Conservation (phyloP, 2,888 invertebrate species). For the Petrolisthes cinctipes region DNA sequence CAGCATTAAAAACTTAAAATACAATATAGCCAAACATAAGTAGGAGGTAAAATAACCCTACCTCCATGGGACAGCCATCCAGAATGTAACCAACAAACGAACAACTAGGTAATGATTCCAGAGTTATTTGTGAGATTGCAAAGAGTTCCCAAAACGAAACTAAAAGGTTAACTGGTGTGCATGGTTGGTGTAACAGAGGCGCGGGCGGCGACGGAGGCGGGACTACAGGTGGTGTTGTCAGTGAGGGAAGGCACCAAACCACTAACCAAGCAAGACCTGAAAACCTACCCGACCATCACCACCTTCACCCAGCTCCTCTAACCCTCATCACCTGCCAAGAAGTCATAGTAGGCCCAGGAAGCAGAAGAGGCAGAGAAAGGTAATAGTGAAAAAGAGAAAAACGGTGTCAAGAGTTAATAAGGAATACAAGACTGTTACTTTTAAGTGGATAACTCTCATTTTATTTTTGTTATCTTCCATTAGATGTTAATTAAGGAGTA, state of each 20-base stretch:
- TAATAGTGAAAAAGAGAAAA: not conserved
- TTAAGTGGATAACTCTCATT: not conserved
- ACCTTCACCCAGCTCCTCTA: constrained; percentile 74
- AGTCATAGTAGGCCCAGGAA: constrained; percentile 1
- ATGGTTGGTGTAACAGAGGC: constrained; percentile 77
- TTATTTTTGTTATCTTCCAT: too few relatives aligned
- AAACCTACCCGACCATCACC: constrained; percentile 74
- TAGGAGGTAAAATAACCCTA: too few relatives aligned
- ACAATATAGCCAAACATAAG: too few relatives aligned
- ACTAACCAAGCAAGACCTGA: constrained; percentile 76
- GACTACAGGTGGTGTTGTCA: constrained; percentile 79
- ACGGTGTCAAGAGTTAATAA: not conserved
- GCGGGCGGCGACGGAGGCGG: constrained; percentile 82
- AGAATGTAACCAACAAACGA: too few relatives aligned
- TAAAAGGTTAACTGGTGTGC: too few relatives aligned
- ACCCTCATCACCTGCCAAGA: constrained; percentile 62
- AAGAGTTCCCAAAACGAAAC: too few relatives aligned
- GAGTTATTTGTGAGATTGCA: too few relatives aligned
- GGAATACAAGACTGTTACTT: not conserved
- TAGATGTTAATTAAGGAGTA: too few relatives aligned
- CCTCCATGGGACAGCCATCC: too few relatives aligned
- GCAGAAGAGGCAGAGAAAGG: not conserved
- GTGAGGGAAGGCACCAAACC: constrained; percentile 84
- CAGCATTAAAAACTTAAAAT: too few relatives aligned
- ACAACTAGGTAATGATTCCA: too few relatives aligned